phyloP scores from a whole-genome alignment of 2,113 vertebrate genomes.

The Galbula dea region DNA sequence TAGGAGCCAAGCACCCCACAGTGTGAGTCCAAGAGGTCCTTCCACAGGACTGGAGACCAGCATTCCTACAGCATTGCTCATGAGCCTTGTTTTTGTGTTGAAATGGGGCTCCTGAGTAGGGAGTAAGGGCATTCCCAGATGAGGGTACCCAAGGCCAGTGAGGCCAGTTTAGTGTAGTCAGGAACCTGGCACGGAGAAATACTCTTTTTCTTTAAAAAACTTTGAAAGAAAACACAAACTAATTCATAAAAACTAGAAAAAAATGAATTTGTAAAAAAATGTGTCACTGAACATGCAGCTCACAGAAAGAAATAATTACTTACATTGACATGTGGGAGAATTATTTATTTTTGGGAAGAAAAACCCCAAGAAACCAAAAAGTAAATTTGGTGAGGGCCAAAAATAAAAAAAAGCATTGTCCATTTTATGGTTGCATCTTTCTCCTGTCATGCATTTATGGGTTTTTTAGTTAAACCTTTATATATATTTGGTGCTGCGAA shows the following conservation, averaged over 20 bases:
- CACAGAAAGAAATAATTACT: background rate
- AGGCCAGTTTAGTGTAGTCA: background rate
- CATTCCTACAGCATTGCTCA: background rate
- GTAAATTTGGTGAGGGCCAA: no score
- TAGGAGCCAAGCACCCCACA: background rate
- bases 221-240: background rate
- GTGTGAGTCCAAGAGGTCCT: background rate
- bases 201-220: background rate
- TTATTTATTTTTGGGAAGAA: background rate
- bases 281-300: background rate
- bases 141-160: background rate
- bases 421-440: background rate
- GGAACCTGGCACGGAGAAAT: background rate
- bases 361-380: no score
- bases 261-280: background rate
- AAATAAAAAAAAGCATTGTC: no score
- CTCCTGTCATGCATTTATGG: background rate
- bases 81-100: background rate
- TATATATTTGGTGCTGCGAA: no score
- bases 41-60: background rate
- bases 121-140: accelerated
- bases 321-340: background rate
- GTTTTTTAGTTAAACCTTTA: background rate
- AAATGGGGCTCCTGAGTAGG: background rate
- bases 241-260: background rate